phyloP scores from a whole-genome alignment of 1,140 invertebrate genomes.

The Drosophila ohnishii region DNA sequence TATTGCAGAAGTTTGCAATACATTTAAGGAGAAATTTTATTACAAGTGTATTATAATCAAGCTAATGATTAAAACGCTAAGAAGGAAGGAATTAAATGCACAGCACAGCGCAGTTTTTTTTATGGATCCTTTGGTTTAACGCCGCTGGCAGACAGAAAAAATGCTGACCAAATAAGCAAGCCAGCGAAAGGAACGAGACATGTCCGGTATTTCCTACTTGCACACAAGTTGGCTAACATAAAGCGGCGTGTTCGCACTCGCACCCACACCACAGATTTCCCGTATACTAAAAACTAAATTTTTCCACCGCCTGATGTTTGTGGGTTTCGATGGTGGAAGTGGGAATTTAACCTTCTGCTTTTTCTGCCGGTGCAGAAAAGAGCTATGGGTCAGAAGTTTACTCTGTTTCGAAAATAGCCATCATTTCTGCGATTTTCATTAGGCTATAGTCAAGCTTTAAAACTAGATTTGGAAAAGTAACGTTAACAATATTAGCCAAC shows the following conservation, averaged over 20 bases:
- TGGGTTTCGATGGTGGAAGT: conserved; percentile 42
- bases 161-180: background rate
- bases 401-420: conserved; percentile 4
- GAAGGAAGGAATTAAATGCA: too few species aligned
- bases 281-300: conserved; percentile 58
- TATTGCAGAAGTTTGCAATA: too few species aligned
- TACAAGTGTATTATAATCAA: too few species aligned
- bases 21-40: too few species aligned
- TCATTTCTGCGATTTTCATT: background rate
- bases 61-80: too few species aligned
- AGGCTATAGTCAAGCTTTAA: background rate
- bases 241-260: conserved; percentile 11
- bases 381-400: conserved; percentile 47
- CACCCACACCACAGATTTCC: conserved; percentile 20
- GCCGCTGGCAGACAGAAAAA: background rate
- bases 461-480: background rate
- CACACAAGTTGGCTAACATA: conserved; percentile 52
- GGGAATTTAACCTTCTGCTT: conserved; percentile 57
- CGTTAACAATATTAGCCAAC: background rate
- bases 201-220: conserved; percentile 72
- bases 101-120: background rate
- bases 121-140: too few species aligned
- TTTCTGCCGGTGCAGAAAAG: conserved; percentile 59
- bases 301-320: conserved; percentile 42
- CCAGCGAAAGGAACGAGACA: conserved; percentile 66